Evolutionary conservation across 2,113 vertebrate species (phyloP).

Genomic region (Vimba vimba): DNA sequence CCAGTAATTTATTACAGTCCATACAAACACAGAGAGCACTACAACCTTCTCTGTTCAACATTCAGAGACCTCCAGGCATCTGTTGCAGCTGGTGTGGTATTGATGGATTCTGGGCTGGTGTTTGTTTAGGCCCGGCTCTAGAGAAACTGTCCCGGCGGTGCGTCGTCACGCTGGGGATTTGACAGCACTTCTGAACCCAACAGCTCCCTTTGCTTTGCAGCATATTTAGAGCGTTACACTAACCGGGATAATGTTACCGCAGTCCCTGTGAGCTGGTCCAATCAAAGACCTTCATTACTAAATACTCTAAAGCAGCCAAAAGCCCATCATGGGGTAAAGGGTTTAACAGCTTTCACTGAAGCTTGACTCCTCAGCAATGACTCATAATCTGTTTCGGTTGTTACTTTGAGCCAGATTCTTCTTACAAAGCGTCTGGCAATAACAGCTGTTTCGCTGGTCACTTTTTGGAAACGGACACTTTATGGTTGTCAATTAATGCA

Average conservation of each 20-base stretch:
- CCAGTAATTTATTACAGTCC: slow-evolving; percentile 12
- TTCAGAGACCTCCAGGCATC: slow-evolving; percentile 56
- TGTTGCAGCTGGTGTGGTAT: slow-evolving; percentile 58
- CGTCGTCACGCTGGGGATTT: slow-evolving; percentile 35
- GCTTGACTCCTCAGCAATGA: slow-evolving; percentile 49
- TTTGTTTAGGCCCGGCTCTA: slow-evolving; percentile 29
- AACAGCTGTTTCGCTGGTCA: background rate
- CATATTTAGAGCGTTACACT: slow-evolving; percentile 59
- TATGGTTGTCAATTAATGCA: background rate
- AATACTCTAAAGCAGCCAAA: slow-evolving; percentile 28
- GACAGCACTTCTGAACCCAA: slow-evolving; percentile 2
- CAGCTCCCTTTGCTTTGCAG: slow-evolving; percentile 49
- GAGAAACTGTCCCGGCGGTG: slow-evolving; percentile 40
- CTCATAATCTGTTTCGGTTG: slow-evolving; percentile 2
- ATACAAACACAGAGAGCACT: background rate
- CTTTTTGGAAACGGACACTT: background rate
- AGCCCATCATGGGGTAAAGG: slow-evolving; percentile 35
- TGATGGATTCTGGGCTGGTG: slow-evolving; percentile 60
- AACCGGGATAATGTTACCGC: slow-evolving; percentile 64
- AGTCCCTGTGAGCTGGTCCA: background rate
- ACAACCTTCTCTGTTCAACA: slow-evolving; percentile 41
- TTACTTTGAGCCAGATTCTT: background rate
- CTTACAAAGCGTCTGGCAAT: background rate
- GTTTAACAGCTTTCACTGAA: slow-evolving; percentile 47
- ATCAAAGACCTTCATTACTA: slow-evolving; percentile 50